Conservation (phyloP, 2,797 vertebrate genomes). For the Myiothlypis chrysogaster region DNA sequence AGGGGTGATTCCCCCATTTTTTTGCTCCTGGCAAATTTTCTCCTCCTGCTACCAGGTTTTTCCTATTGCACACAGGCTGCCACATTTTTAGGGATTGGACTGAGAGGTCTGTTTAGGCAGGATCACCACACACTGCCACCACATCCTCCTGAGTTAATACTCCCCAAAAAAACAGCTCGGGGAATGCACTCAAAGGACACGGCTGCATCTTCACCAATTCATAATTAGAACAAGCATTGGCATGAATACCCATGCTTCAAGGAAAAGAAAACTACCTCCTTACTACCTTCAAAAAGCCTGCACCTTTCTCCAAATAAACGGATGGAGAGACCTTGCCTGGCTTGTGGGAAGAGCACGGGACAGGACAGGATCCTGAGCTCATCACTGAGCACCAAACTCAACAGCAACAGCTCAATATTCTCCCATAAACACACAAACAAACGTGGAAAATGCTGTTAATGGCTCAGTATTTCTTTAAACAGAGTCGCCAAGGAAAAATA, state of each 20-base stretch:
- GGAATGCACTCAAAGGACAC: accelerated
- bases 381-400: not conserved
- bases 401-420: not conserved
- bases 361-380: accelerated
- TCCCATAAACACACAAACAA: not conserved
- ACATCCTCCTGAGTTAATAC: not conserved
- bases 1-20: not conserved
- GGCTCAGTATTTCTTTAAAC: not conserved
- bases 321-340: accelerated
- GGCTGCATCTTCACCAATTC: not conserved
- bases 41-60: not conserved
- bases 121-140: not conserved
- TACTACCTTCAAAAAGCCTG: not conserved
- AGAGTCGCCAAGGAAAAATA: slow-evolving; percentile 5
- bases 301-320: not conserved
- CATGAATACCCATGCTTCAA: not conserved
- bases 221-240: not conserved
- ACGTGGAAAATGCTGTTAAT: not conserved
- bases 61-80: not conserved
- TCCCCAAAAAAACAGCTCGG: not conserved
- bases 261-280: not conserved
- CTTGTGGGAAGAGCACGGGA: accelerated
- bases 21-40: not conserved
- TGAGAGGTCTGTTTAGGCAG: not conserved
- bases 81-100: not conserved